Evolutionary conservation across 2,113 vertebrate genomes (phyloP).

Genomic region (Lycocorax pyrrhopterus): DNA sequence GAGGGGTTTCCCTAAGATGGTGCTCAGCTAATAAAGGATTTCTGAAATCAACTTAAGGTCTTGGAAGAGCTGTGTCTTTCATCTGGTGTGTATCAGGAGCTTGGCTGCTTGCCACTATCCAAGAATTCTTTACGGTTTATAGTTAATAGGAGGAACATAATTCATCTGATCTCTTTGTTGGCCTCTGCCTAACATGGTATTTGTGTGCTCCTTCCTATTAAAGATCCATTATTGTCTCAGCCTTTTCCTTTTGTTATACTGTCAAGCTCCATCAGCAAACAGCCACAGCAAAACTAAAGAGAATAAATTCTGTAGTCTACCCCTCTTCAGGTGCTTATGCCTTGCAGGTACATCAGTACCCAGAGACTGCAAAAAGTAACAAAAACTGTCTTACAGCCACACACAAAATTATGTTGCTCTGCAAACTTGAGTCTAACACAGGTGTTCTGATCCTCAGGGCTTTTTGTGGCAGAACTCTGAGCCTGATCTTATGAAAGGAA

Average conservation of each 20-base stretch:
- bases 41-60: not conserved
- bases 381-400: not conserved
- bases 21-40: not conserved
- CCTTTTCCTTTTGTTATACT: not conserved
- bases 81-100: not conserved
- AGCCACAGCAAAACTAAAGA: not conserved
- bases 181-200: not conserved
- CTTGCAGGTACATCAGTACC: not conserved
- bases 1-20: not conserved
- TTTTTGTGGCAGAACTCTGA: not conserved
- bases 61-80: not conserved
- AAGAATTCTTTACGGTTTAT: not conserved
- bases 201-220: not conserved
- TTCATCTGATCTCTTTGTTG: not conserved
- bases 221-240: not conserved
- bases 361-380: not conserved
- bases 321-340: not conserved
- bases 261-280: not conserved
- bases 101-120: not conserved
- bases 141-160: not conserved
- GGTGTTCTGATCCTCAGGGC: not conserved
- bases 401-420: not conserved
- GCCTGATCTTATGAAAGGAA: not conserved
- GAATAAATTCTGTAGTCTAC: not conserved
- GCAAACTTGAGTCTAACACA: not conserved